phyloP scores from a whole-genome alignment of 2,797 vertebrate species.

The Mustela erminea region DNA sequence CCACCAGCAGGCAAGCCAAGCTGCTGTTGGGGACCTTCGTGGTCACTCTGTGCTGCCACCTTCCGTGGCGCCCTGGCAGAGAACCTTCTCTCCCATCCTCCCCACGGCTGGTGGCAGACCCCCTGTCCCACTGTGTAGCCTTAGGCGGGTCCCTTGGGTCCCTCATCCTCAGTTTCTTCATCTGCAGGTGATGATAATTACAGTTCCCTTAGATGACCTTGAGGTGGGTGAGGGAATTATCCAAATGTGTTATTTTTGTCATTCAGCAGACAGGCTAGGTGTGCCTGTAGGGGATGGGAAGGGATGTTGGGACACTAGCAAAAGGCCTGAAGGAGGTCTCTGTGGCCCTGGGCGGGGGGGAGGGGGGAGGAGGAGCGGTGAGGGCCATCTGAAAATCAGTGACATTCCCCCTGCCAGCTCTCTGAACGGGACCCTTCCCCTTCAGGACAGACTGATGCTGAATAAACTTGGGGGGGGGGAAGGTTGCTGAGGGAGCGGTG shows the following conservation, averaged over 20 bases:
- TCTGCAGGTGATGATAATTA: neutral
- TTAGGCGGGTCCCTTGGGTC: neutral
- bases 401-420: too few relatives aligned
- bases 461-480: too few relatives aligned
- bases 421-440: neutral
- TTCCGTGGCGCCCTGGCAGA: rapidly evolving
- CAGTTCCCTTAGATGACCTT: neutral
- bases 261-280: rapidly evolving
- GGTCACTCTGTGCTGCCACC: neutral
- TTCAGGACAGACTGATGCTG: neutral
- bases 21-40: neutral
- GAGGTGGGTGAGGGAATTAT: neutral
- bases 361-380: neutral
- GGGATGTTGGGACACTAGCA: neutral
- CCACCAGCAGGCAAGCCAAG: neutral
- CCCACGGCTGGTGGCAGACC: neutral
- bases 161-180: neutral
- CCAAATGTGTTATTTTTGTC: neutral
- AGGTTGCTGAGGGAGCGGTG: neutral
- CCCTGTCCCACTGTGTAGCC: too few relatives aligned
- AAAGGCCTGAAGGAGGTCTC: neutral
- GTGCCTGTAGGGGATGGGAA: neutral
- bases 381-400: neutral
- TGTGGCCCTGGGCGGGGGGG: neutral
- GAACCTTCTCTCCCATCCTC: neutral